phyloP scores from a whole-genome alignment of 1,140 invertebrate species.

The Diplogasteroides magnus region DNA sequence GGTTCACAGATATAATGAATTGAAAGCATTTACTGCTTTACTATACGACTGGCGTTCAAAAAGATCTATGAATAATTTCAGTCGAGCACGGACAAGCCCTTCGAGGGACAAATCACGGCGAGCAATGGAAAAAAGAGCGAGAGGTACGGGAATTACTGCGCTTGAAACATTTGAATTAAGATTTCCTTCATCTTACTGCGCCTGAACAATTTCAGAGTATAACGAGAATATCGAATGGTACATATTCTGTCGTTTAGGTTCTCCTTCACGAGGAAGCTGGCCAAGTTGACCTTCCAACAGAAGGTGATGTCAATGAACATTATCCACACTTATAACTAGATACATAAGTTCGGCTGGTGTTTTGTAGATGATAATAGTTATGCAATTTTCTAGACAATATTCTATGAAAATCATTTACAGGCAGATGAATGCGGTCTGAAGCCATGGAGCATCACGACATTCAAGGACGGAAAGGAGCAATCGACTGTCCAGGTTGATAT shows the following conservation, averaged over 20 bases:
- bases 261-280: slow-evolving; percentile 38
- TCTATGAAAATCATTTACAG: no score
- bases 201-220: slow-evolving; percentile 11
- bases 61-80: no score
- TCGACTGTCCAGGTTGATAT: not conserved
- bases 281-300: slow-evolving; percentile 51
- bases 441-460: slow-evolving; percentile 24
- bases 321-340: no score
- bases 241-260: slow-evolving; percentile 35
- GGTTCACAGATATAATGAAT: no score
- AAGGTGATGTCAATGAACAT: no score
- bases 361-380: no score
- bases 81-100: slow-evolving; percentile 43
- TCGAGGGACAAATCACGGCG: slow-evolving; percentile 43
- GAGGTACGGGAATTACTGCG: no score
- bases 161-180: no score
- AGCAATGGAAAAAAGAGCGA: slow-evolving; percentile 51
- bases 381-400: no score
- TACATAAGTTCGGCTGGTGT: no score
- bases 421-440: slow-evolving; percentile 43
- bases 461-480: slow-evolving; percentile 17
- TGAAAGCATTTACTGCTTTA: no score
- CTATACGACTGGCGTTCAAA: no score
- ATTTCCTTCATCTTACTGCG: slow-evolving; percentile 1
- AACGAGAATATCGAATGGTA: not conserved